These are phyloP conservation scores for Oscheius sp. DNA, from an alignment of 2,888 invertebrate species.

Conservation along the genomic window DNA sequence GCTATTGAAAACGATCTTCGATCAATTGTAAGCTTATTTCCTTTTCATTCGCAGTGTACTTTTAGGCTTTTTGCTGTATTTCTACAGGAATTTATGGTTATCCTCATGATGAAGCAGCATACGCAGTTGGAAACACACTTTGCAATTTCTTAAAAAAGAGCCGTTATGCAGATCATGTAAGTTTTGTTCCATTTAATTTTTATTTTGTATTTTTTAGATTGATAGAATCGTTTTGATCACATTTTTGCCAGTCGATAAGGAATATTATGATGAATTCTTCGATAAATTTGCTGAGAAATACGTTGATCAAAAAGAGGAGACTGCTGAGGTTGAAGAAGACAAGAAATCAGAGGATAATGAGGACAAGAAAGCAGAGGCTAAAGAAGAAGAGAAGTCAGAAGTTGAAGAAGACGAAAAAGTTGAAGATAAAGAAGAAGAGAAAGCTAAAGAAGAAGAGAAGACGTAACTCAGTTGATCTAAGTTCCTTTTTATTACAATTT, in stretches of 20 bases:
- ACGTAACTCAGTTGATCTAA: neutral
- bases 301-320: neutral
- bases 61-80: conserved; percentile 86
- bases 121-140: conserved; percentile 43
- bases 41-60: no score
- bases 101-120: conserved; percentile 83
- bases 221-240: conserved; percentile 51
- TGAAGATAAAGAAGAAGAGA: no score
- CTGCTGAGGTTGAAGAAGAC: no score
- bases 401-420: no score
- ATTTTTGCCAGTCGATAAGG: conserved; percentile 44
- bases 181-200: neutral
- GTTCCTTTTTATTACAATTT: neutral
- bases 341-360: no score
- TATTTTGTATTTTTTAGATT: conserved; percentile 37
- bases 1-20: conserved; percentile 76
- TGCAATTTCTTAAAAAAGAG: neutral
- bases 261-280: conserved; percentile 44
- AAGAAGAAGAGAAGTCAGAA: no score
- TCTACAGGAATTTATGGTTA: conserved; percentile 92
- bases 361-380: no score
- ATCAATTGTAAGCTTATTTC: conserved; percentile 78
- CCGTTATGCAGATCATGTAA: neutral
- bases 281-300: conserved; percentile 16
- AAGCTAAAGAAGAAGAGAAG: no score